Percentiles rank a stretch among this genome's conserved stretches.
These are phyloP conservation scores for Melitaea cinxia DNA, from an alignment of 1,140 invertebrate species.

Conservation along the genomic window DNA sequence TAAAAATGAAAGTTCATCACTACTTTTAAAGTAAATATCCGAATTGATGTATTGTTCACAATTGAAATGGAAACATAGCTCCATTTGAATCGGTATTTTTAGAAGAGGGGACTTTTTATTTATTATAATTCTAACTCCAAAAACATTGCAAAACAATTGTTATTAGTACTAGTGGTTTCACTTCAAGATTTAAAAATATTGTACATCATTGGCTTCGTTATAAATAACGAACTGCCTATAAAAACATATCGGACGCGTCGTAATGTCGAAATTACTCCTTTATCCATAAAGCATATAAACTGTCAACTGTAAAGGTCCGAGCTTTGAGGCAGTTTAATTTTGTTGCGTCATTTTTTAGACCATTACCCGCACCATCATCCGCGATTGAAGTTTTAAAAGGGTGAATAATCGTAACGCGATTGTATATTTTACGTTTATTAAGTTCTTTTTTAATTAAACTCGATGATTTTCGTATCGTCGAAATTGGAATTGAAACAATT, in stretches of 20 bases:
- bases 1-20: too few relatives aligned
- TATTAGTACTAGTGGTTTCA: too few relatives aligned
- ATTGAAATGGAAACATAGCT: too few relatives aligned
- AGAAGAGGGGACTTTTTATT: too few relatives aligned
- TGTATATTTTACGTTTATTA: constrained; percentile 2
- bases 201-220: too few relatives aligned
- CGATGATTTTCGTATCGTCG: background rate
- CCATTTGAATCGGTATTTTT: too few relatives aligned
- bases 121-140: too few relatives aligned
- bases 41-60: too few relatives aligned
- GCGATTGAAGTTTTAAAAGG: constrained; percentile 26
- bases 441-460: background rate
- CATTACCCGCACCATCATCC: constrained; percentile 33
- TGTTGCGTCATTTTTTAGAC: constrained; percentile 49
- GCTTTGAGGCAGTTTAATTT: constrained; percentile 53
- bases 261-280: constrained; percentile 57
- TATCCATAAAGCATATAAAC: constrained; percentile 55
- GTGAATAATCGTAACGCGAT: constrained; percentile 20
- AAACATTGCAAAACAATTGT: too few relatives aligned
- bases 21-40: too few relatives aligned
- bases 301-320: constrained; percentile 34
- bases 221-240: constrained; percentile 61
- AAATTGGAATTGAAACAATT: background rate
- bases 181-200: too few relatives aligned
- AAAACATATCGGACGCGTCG: constrained; percentile 59